phyloP scores from a whole-genome alignment of 2,888 invertebrate species.

The Mayetiola destructor region DNA sequence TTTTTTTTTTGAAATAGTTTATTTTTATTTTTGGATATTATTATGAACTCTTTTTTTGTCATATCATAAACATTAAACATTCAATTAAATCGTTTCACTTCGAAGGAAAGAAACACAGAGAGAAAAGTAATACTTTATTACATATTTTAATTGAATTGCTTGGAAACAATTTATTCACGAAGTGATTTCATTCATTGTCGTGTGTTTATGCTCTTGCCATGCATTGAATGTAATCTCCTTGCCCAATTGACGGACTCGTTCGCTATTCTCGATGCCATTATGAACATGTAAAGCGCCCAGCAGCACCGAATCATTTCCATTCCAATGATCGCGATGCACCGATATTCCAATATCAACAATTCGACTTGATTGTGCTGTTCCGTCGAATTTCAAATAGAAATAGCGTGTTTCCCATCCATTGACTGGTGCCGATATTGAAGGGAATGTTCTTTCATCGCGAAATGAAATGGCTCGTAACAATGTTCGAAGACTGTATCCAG shows the following conservation, averaged over 20 bases:
- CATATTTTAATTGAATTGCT: no score
- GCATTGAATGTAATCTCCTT: neutral
- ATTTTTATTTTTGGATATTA: no score
- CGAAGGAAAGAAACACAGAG: no score
- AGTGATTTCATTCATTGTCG: no score
- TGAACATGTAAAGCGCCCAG: slow-evolving; percentile 15
- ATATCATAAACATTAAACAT: no score
- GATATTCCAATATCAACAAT: slow-evolving; percentile 11
- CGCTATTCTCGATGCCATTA: neutral
- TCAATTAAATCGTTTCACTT: no score
- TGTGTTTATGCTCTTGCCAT: no score
- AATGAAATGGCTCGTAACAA: neutral
- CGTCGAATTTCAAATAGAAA: slow-evolving; percentile 4
- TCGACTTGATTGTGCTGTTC: neutral
- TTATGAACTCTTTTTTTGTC: no score
- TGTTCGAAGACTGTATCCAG: neutral
- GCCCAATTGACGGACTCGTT: neutral
- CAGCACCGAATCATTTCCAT: neutral
- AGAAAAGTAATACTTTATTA: no score
- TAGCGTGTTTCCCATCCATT: slow-evolving; percentile 16
- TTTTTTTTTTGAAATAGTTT: no score
- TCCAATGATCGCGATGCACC: neutral
- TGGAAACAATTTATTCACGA: no score
- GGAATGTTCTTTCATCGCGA: slow-evolving; percentile 14
- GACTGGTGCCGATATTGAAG: neutral